Percentiles rank a stretch among this genome's conserved stretches.
Evolutionary conservation across 2,113 vertebrate genomes (phyloP).

Genomic region (Urocolius indicus): DNA sequence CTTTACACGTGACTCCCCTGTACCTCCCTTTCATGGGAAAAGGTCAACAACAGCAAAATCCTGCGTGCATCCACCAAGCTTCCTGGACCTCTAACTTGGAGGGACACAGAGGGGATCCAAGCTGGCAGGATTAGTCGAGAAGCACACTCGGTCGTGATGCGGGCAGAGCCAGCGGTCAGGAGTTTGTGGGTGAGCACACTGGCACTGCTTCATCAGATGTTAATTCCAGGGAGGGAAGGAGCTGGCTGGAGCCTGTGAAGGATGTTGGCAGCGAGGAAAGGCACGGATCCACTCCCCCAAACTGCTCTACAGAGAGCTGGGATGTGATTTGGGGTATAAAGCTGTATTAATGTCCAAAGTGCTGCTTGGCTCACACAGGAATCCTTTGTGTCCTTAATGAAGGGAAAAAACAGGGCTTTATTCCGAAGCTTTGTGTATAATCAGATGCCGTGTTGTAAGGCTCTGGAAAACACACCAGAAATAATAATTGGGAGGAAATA

Average conservation of each 20-base stretch:
- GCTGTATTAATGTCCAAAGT: constrained; percentile 79
- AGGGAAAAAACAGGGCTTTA: constrained; percentile 80
- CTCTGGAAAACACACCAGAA: constrained; percentile 84
- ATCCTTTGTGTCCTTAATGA: constrained; percentile 84
- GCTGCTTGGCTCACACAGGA: constrained; percentile 78
- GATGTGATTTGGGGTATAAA: constrained; percentile 78
- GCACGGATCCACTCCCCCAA: constrained; percentile 72
- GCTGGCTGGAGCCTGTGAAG: constrained; percentile 70
- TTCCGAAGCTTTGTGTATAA: constrained; percentile 81
- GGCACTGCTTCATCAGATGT: constrained; percentile 63
- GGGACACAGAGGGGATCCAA: background rate
- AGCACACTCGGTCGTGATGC: accelerated
- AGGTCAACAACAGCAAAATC: background rate
- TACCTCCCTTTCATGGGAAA: background rate
- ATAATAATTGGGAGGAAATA: constrained; percentile 84
- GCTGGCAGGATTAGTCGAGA: background rate
- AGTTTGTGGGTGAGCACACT: constrained; percentile 26
- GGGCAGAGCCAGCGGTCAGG: constrained; percentile 73
- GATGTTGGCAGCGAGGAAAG: constrained; percentile 75
- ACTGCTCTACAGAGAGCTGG: constrained; percentile 71
- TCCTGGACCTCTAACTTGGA: background rate
- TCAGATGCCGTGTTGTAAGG: constrained; percentile 81
- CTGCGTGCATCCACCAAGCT: background rate
- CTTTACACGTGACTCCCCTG: accelerated
- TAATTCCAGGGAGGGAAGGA: constrained; percentile 75